Base-by-base conservation (phyloP, 2,888 invertebrate genomes). In the Pyrochroa serraticornis region DNA sequence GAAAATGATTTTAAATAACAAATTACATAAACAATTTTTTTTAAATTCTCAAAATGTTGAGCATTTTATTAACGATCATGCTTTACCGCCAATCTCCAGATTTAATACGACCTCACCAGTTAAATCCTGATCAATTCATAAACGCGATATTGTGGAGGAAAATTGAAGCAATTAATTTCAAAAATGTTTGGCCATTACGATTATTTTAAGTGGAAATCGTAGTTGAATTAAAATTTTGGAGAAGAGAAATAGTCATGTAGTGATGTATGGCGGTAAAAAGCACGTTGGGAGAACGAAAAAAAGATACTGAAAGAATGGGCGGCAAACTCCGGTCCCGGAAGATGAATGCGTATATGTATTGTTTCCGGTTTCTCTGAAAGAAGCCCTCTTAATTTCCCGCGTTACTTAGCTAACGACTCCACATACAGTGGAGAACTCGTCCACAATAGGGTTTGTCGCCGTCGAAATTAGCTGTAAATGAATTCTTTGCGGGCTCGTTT, bases 271-370 rank as follows among this genome's bases (percentile, higher is more conserved):
- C 46, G 55, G 65, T 63, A 70, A 69, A 71, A 68, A 67, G 60
- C 58, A 47, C 52, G 51, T 10, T 13, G 2, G 2, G 30, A 33
- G 13, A 46, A 45, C 32, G 45, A 53, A 53, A 53, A 44, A 44
- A 52, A 52, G 38, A 44, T 34, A 32, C 51, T 41, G 46, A 34
- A 41, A 48, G 55, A 49, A 52, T 53, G 66, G 58, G 60, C 53
- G 60, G 62, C 60, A 53, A 62, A 61, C 47, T 60, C 43, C 65
- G 64, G 60, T 61, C 62, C 75, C 76, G 75, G 78, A 79, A 79
- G 78, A 79, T 77, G 74, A 75, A 79, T 79, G 77, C 78, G 78
- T 78, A 77, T 78, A 77, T 77, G 78, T 77, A 77, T 79, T 79
- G 78, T 79, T 79, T 79, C 78, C 79, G 76, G 77, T 75, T 69